phyloP scores from a whole-genome alignment of 37 sponge, comb jelly and placozoan species.

The Beroe ovata region DNA sequence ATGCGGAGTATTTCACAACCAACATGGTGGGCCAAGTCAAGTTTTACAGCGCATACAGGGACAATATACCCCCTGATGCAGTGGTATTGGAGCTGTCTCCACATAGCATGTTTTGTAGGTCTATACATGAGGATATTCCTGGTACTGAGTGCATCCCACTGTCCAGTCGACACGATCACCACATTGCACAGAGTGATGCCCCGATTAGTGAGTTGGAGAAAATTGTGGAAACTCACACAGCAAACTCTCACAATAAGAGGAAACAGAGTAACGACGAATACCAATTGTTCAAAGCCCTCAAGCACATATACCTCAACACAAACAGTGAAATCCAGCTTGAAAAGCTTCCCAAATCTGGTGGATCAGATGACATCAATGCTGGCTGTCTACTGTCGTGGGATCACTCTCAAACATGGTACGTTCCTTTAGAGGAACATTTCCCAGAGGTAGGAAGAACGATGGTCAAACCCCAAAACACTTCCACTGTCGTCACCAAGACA shows the following conservation, averaged over 20 bases:
- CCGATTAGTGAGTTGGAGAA: too few species aligned
- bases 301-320: background rate
- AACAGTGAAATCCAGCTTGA: background rate
- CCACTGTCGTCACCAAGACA: too few species aligned
- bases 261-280: background rate
- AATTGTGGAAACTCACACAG: too few species aligned
- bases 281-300: background rate
- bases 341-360: background rate
- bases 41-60: constrained; percentile 20
- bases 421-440: constrained; percentile 30
- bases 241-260: background rate
- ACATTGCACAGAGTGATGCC: background rate
- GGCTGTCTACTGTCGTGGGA: constrained; percentile 26
- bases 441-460: background rate
- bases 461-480: too few species aligned
- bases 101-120: constrained; percentile 9
- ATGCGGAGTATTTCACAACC: background rate
- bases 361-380: background rate
- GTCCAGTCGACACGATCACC: background rate
- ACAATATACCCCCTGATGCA: background rate
- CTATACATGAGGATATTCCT: background rate
- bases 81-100: constrained; percentile 54
- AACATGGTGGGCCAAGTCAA: constrained; percentile 34
- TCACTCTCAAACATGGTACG: background rate
- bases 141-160: background rate